Evolutionary conservation across 2,113 vertebrate species (phyloP), one percentile per base, ranked within the genome.

Genomic region (Campylomormyrus numenius): DNA sequence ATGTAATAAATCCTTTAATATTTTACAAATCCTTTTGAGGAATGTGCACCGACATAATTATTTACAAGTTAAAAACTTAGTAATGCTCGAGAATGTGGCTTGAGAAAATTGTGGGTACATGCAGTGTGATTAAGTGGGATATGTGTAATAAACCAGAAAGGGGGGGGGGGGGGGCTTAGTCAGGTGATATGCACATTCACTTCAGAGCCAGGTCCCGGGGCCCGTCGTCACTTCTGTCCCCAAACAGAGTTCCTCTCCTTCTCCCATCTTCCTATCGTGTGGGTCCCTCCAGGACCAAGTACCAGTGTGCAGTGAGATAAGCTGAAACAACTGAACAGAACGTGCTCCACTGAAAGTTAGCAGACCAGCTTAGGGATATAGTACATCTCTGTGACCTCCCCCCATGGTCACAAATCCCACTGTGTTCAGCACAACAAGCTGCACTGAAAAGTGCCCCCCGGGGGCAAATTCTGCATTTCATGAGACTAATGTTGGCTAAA

Each of bases 1-100:
- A 94, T 93, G 3, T 35, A 13, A 27, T 94, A 70, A 70, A 70
- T 70, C 62, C 62, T 70, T 70, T 70, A 70, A 70, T 70, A 70
- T 70, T 70, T 70, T 70, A 31, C 93, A 94, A 94, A 95, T 95
- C 94, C 94, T 94, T 95, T 94, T 94, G 94, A 95, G 94, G 93
- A 95, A 94, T 94, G 94, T 95, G 94, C 92, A 93, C 93, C 93
- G 92, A 95, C 94, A 95, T 95, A 95, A 95, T 95, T 95, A 95
- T 95, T 95, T 95, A 94, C 94, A 93, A 93, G 91, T 94, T 94
- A 94, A 94, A 95, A 95, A 92, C 94, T 94, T 93, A 92, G 94
- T 94, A 95, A 95, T 95, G 93, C 94, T 94, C 90, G 17, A 53
- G 52, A 19, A 92, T 95, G 94, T 95, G 94, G 94, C 94, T 90